phyloP scores from a whole-genome alignment of 2,888 invertebrate species.

The Morpho achilles region DNA sequence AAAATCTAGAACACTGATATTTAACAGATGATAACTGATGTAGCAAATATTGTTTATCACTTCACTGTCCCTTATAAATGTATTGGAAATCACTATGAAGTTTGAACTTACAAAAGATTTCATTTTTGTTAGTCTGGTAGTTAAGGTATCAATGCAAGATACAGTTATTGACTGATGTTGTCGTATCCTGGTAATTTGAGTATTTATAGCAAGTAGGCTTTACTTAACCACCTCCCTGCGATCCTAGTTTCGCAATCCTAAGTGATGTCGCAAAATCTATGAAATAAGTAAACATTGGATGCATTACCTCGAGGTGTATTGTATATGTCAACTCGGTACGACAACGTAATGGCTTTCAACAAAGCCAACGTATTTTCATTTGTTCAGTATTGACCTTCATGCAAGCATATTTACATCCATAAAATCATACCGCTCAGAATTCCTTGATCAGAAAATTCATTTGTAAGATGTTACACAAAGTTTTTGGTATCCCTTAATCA shows the following conservation, averaged over 20 bases:
- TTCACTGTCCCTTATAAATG: slow-evolving; percentile 22
- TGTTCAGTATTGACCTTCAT: slow-evolving; percentile 50
- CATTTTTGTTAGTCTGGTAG: slow-evolving; percentile 49
- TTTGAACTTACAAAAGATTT: slow-evolving; percentile 67
- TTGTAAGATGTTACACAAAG: slow-evolving; percentile 24
- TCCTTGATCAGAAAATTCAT: slow-evolving; percentile 20
- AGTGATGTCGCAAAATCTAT: slow-evolving; percentile 69
- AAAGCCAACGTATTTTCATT: slow-evolving; percentile 63
- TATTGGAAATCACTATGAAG: slow-evolving; percentile 17
- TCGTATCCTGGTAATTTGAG: slow-evolving; percentile 59
- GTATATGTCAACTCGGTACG: slow-evolving; percentile 59
- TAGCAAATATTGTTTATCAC: slow-evolving; percentile 12
- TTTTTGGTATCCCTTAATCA: slow-evolving; percentile 18
- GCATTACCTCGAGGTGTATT: slow-evolving; percentile 67
- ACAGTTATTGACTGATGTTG: slow-evolving; percentile 53
- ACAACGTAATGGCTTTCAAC: slow-evolving; percentile 66
- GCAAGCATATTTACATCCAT: slow-evolving; percentile 25
- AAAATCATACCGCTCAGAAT: slow-evolving; percentile 15
- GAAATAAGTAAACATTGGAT: slow-evolving; percentile 73
- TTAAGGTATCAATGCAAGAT: slow-evolving; percentile 41
- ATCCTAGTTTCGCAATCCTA: slow-evolving; percentile 63
- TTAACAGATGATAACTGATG: neutral
- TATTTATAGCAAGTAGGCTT: slow-evolving; percentile 65
- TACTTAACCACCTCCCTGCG: slow-evolving; percentile 59
- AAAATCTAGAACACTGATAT: neutral